These are phyloP conservation scores for Pseudorasbora parva DNA, from an alignment of 2,113 vertebrate species.

Conservation along the genomic window DNA sequence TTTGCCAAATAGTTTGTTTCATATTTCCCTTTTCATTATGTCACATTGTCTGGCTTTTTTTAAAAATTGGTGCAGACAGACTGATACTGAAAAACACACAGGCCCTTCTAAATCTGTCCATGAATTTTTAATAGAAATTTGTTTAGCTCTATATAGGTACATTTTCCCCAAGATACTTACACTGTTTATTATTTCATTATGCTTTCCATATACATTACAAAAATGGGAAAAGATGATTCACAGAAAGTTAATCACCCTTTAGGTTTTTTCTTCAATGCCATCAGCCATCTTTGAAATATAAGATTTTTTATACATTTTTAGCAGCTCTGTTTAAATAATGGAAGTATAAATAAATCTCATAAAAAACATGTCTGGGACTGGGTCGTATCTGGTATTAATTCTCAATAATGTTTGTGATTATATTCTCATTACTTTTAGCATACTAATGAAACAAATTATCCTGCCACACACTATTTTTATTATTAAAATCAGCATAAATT, in stretches of 20 bases:
- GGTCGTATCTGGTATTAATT: background rate
- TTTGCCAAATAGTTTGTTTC: constrained; percentile 16
- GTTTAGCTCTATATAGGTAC: background rate
- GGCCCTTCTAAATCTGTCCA: background rate
- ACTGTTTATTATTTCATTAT: background rate
- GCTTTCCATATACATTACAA: background rate
- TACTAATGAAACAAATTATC: background rate
- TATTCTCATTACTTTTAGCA: background rate
- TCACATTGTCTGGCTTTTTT: constrained; percentile 15
- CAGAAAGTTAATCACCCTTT: background rate
- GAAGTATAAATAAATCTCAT: background rate
- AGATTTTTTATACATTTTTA: background rate
- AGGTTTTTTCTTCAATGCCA: background rate
- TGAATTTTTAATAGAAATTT: background rate
- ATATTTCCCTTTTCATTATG: constrained; percentile 26
- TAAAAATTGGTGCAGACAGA: background rate
- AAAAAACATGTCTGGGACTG: background rate
- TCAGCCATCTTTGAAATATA: background rate
- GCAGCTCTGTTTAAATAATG: background rate
- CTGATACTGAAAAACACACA: constrained; percentile 7
- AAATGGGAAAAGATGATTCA: background rate
- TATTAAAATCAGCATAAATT: background rate
- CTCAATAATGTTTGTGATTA: background rate
- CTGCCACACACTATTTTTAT: too few species aligned
- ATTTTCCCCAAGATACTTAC: background rate